These are phyloP conservation scores for Chloebia gouldiae DNA, from an alignment of 2,113 vertebrate genomes.

Conservation along the genomic window DNA sequence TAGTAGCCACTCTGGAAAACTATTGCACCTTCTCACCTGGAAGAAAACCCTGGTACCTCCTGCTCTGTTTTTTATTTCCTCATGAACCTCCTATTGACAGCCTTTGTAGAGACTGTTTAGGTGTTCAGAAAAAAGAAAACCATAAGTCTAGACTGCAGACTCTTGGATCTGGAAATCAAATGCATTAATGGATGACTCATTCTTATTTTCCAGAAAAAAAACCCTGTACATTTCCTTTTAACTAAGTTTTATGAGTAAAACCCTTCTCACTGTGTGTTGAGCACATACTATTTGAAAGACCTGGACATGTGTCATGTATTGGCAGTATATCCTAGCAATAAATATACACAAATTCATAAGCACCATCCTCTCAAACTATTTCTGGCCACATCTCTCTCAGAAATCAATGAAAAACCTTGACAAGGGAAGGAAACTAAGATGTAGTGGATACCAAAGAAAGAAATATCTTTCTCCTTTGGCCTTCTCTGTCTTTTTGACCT, in stretches of 20 bases:
- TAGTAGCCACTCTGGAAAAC: neutral
- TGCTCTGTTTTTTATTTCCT: constrained; percentile 24
- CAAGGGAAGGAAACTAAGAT: neutral
- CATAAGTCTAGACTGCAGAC: constrained; percentile 51
- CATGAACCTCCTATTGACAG: constrained; percentile 31
- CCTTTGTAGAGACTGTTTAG: constrained; percentile 38
- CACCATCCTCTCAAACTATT: constrained; percentile 16
- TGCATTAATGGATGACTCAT: constrained; percentile 48
- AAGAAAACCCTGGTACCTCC: neutral
- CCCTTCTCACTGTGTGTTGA: constrained; percentile 13
- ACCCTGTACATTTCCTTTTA: neutral
- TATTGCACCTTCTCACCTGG: neutral
- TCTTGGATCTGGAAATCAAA: constrained; percentile 59
- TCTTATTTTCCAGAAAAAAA: constrained; percentile 50
- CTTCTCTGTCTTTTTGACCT: neutral
- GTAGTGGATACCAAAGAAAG: neutral
- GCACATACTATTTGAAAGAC: constrained; percentile 7
- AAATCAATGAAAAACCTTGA: neutral
- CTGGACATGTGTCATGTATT: constrained; percentile 8
- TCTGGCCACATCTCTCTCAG: neutral
- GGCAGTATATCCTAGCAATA: neutral
- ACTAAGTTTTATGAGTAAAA: constrained; percentile 22
- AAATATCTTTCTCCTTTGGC: neutral
- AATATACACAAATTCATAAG: constrained; percentile 21
- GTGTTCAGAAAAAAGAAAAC: constrained; percentile 47